These are phyloP conservation scores for Amia ocellicauda DNA, from an alignment of 2,113 vertebrate genomes.

Conservation along the genomic window DNA sequence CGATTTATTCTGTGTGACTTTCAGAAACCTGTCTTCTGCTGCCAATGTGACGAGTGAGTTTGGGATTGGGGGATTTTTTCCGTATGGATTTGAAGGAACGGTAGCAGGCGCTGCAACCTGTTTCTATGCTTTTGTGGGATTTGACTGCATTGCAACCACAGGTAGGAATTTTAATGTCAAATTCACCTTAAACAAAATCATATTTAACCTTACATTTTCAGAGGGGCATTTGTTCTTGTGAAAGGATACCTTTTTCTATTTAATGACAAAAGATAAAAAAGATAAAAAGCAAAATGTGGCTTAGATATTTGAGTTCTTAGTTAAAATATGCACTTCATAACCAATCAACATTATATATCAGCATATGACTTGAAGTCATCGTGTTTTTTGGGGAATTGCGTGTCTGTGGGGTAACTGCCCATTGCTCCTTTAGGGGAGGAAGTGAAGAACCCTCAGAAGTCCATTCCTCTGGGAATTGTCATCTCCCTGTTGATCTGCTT, in stretches of 20 bases:
- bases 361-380: too few species aligned
- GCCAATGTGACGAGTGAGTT: slow-evolving; percentile 54
- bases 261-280: too few species aligned
- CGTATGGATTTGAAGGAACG: slow-evolving; percentile 72
- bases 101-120: slow-evolving; percentile 78
- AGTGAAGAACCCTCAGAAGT: slow-evolving; percentile 75
- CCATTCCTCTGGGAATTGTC: slow-evolving; percentile 75
- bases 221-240: too few species aligned
- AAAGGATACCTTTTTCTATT: too few species aligned
- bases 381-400: too few species aligned
- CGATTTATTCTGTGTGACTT: slow-evolving; percentile 6
- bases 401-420: too few species aligned
- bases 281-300: too few species aligned
- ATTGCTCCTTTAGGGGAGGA: slow-evolving; percentile 69
- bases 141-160: slow-evolving; percentile 81
- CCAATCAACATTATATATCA: too few species aligned
- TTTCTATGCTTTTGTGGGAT: slow-evolving; percentile 86
- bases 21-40: slow-evolving; percentile 59
- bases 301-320: too few species aligned
- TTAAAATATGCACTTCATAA: too few species aligned
- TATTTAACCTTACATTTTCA: too few species aligned
- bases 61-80: slow-evolving; percentile 78
- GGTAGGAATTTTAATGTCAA: slow-evolving; percentile 43
- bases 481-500: slow-evolving; percentile 81
- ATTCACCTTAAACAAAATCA: too few species aligned